Base-by-base conservation (phyloP, 2,113 vertebrate genomes). In the Centrocercus urophasianus region DNA sequence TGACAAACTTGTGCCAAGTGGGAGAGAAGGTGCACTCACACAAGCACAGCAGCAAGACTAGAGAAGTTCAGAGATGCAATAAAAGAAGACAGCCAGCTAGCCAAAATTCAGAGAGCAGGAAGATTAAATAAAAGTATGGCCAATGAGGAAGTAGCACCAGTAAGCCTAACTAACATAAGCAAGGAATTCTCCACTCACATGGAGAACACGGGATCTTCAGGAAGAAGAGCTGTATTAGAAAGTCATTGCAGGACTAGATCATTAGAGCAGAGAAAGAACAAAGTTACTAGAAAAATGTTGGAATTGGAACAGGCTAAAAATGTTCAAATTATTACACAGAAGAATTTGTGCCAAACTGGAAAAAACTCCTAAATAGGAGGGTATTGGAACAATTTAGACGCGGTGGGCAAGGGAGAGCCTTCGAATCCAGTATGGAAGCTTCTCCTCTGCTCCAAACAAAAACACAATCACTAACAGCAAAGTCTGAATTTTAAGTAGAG, bases 1-100 rank as follows among this genome's bases (percentile, higher is more conserved):
- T 45, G 43, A 90, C 65, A 90, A 89, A n/a, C 4, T 10, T 61
- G 43, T 82, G 89, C 87, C 86, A 94, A 96, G 28, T 67, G 48
- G 50, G 79, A 88, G 71, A 89, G 82, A 91, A 93, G 56, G 76
- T 86, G 72, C 50, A 65, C 67, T 71, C 25, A 91, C 18, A 85
- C 28, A 61, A 66, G 19, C 38, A 86, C 36, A 30, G 25, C 66
- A 93, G 60, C 56, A 85, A 85, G 77, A 15, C 3, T n/a, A 67
- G 18, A 38, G 47, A 59, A 71, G n/a, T 59, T 42, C 27, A 59
- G 42, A 76, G 38, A 59, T 8, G 52, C 0, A 73, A 36, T 18
- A 21, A 59, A 64, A 8, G n/a, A 57, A 11, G 28, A 79, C 42
- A 93, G 43, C 3, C 25, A 43, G 60, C 16, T 71, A 11, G 47